Base-by-base conservation (phyloP, 2,113 vertebrate genomes). In the Channa maculata region DNA sequence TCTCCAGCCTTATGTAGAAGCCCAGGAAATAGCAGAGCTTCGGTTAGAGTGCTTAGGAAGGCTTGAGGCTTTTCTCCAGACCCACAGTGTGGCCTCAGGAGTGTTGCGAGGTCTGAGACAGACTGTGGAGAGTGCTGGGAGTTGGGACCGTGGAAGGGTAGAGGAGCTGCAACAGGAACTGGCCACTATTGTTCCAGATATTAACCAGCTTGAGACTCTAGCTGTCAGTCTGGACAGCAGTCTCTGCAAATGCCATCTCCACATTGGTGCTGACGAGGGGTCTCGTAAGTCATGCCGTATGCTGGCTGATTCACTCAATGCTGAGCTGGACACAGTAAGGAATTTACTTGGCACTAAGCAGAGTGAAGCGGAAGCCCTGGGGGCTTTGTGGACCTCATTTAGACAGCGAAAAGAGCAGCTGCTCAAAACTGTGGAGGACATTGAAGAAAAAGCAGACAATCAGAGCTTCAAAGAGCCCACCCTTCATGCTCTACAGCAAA, bases 321-420 rank as follows among this genome's bases (percentile, higher is more conserved):
- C 83, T 7, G 97, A 98, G 78, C 69, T 98, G 65, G 97, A 98
- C 11, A 76, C 90, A 2, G 93, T 98, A 63, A 96, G 96, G 89
- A 98, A 92, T 82, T 79, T 97, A 3, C 91, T 99, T 48, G 97
- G 98, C 43, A 95, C 94, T 2, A 98, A 98, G 79, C 97, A 97
- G 85, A 97, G 94, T 51, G 96, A 99, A 80, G 97, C 98, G 0
- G 97, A 99, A 77, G 98, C 97, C 38, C 90, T 98, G 60, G 94
- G 89, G 0, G 91, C 91, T 1, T 76, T 99, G 65, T 93, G 84
- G 89, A 94, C 88, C 24, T 95, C 96, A 0, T 98, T 98, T 68
- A 89, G 84, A 65, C 95, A 96, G 53, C 92, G 91, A 38, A 97
- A 95, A 61, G 98, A 98, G 2, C 95, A 95, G 57, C 81, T 99